Evolutionary conservation across 2,113 vertebrate genomes (phyloP).

Genomic region (Galemys pyrenaicus): DNA sequence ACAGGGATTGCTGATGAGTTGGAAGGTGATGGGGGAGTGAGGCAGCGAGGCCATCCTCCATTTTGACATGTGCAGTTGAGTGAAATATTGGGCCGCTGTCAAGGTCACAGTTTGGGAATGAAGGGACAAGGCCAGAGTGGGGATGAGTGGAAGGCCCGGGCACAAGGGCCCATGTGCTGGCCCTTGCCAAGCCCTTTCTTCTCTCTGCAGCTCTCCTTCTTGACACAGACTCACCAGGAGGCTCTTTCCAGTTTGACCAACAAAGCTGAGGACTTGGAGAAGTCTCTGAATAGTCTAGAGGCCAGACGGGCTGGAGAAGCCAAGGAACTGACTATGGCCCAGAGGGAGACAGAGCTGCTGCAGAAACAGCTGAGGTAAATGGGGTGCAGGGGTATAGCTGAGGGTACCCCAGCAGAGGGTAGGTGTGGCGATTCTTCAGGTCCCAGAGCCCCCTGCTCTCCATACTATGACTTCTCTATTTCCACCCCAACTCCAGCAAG

Average conservation of each 20-base stretch:
- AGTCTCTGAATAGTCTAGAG: conserved; percentile 65
- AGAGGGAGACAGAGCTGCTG: conserved; percentile 56
- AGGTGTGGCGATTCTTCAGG: too few relatives aligned
- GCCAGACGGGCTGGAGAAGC: conserved; percentile 61
- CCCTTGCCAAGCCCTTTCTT: background rate
- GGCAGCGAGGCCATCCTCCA: background rate
- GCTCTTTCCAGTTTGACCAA: conserved; percentile 66
- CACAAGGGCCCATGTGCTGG: too few relatives aligned
- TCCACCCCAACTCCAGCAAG: conserved; percentile 61
- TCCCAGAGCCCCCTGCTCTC: too few relatives aligned
- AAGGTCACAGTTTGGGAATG: background rate
- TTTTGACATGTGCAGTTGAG: background rate
- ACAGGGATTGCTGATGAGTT: background rate
- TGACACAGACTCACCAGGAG: conserved; percentile 68
- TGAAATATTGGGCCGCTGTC: background rate
- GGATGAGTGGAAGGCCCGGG: background rate
- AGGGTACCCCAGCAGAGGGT: background rate
- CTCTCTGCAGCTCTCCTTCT: conserved; percentile 61
- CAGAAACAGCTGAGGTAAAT: conserved; percentile 68
- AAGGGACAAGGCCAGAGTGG: background rate
- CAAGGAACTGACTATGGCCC: conserved; percentile 50
- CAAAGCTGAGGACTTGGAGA: conserved; percentile 68
- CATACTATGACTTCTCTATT: background rate
- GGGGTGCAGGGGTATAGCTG: rapidly evolving
- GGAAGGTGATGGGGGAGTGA: background rate